Evolutionary conservation across 2,888 invertebrate genomes (phyloP), one percentile per base, ranked within the genome.

Genomic region (Rhorus exstirpatorius): DNA sequence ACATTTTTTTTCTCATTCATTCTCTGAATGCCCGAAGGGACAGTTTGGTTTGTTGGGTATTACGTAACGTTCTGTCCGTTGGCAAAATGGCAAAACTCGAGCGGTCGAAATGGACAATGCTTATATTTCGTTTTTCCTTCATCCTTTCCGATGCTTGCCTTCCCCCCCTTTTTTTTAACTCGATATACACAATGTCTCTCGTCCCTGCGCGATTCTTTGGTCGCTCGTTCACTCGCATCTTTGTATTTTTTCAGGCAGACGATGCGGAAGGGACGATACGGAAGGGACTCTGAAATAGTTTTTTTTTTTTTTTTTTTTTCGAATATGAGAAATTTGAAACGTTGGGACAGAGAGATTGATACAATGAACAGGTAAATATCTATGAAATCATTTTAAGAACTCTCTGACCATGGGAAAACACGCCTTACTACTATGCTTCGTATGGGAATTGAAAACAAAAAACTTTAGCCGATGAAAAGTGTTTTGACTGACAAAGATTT

Each of bases 61-160:
- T 51, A 55, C 60, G 35, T 67, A 35, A 61, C 17, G 71, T 49
- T 51, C 41, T 58, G 63, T 58, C 63, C 70, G 51, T 58, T 41
- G 17, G 51, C 58, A 60, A 81, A 76, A 67, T 21, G 67, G 68
- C 24, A 70, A 78, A 70, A 79, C 68, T 82, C 79, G 81, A 81
- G 68, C 63, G 19, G 70, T 17, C 38, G 44, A 67, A 68, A 78
- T 41, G 78, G 51, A 41, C 61, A 49, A 67, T 51, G 67, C 72
- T 61, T 31, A 61, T 70, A 53, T 71, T 58, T 58, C 41, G 46
- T 44, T 38, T 60, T 49, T 53, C 41, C 53, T 55, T 41, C 63
- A 3, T 63, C 53, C 63, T 26, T 55, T 44, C 8, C 35, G 17
- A 19, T 26, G 6, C 19, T 4, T n/a, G 31, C 24, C 17, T 19